phyloP scores from a whole-genome alignment of 2,113 vertebrate species.

The Syngnathus typhle region DNA sequence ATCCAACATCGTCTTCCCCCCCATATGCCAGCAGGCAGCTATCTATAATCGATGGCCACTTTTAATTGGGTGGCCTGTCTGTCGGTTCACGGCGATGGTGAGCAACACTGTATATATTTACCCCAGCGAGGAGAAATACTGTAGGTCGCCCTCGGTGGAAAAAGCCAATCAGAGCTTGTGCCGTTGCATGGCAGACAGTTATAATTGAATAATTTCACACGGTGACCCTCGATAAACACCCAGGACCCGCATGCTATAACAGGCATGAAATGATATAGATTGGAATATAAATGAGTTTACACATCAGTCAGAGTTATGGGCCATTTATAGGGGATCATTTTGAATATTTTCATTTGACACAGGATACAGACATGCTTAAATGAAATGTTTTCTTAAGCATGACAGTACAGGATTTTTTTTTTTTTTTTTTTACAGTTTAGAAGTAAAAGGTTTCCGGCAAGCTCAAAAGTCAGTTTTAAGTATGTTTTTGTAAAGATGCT shows the following conservation, averaged over 20 bases:
- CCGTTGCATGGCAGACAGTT: conserved; percentile 30
- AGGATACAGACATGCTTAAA: background rate
- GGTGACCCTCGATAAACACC: conserved; percentile 11
- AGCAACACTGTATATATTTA: conserved; percentile 31
- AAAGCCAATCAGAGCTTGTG: conserved; percentile 28
- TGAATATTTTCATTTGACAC: conserved; percentile 2
- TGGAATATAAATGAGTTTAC: background rate
- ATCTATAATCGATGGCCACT: conserved; percentile 72
- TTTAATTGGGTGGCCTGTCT: conserved; percentile 67
- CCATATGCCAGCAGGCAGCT: conserved; percentile 63
- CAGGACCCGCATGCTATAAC: conserved; percentile 9
- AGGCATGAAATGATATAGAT: background rate
- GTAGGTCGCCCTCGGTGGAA: conserved; percentile 14
- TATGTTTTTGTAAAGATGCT: too few relatives aligned
- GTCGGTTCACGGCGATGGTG: conserved; percentile 43
- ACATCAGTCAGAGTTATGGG: background rate
- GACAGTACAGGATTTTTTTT: too few relatives aligned
- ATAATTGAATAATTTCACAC: conserved; percentile 23
- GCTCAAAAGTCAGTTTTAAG: too few relatives aligned
- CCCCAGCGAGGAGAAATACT: conserved; percentile 32
- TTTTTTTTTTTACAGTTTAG: too few relatives aligned
- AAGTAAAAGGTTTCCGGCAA: too few relatives aligned
- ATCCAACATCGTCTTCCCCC: conserved; percentile 71
- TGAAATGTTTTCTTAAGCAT: background rate
- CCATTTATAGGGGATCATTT: background rate